phyloP scores from a whole-genome alignment of 2,888 invertebrate genomes.

The Druceiella hillmani region DNA sequence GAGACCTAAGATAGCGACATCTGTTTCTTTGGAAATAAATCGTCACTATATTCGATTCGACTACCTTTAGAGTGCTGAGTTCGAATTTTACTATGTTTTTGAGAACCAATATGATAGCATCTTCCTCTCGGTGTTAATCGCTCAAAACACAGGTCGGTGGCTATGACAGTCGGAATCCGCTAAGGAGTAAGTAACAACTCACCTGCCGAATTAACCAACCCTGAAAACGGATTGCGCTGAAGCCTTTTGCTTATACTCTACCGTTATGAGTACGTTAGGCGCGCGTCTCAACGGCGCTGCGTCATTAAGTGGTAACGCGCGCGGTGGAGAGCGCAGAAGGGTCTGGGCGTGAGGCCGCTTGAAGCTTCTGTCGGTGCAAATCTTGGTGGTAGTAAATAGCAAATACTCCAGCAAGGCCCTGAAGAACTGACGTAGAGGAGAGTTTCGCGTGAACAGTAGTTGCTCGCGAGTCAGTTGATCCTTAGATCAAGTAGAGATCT shows the following conservation, averaged over 20 bases:
- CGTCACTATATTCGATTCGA: too few relatives aligned
- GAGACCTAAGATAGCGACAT: too few relatives aligned
- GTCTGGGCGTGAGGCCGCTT: slow-evolving; percentile 50
- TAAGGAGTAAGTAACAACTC: slow-evolving; percentile 53
- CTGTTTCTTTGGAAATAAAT: too few relatives aligned
- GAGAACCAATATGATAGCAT: too few relatives aligned
- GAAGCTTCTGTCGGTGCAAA: slow-evolving; percentile 35
- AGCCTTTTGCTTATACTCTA: slow-evolving; percentile 49
- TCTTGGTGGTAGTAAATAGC: too few relatives aligned
- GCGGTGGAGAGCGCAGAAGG: slow-evolving; percentile 59
- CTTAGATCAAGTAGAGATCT: too few relatives aligned
- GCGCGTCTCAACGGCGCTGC: slow-evolving; percentile 11
- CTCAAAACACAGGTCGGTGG: slow-evolving; percentile 66
- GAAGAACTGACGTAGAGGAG: too few relatives aligned
- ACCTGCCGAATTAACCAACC: slow-evolving; percentile 60
- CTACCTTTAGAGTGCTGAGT: too few relatives aligned
- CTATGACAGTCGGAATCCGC: slow-evolving; percentile 71
- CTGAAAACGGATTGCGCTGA: slow-evolving; percentile 63
- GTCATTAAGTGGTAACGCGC: slow-evolving; percentile 56
- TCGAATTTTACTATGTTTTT: too few relatives aligned
- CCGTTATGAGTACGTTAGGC: slow-evolving; percentile 36
- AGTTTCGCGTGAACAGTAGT: too few relatives aligned
- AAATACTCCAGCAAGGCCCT: too few relatives aligned
- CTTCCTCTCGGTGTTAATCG: slow-evolving; percentile 61
- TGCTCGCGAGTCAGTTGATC: too few relatives aligned